A percentile compares a stretch with the other conserved stretches of the same genome.
phyloP scores from a whole-genome alignment of 2,113 vertebrate species.

The Tragelaphus scriptus region DNA sequence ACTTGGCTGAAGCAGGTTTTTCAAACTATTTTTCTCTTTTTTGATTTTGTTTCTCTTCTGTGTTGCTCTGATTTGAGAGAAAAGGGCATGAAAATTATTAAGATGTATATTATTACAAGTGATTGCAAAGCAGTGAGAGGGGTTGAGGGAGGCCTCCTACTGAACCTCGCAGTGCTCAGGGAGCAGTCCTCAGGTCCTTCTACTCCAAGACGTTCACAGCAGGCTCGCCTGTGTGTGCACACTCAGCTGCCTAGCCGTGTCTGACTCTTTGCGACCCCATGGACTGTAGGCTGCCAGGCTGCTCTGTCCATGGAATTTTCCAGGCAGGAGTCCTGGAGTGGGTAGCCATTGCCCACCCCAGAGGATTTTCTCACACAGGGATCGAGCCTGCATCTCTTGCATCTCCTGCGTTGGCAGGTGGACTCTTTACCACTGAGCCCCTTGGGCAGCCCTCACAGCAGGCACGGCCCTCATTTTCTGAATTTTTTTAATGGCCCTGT shows the following conservation, averaged over 20 bases:
- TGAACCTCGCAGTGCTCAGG: accelerated
- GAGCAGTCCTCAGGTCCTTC: neutral
- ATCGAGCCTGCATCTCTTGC: neutral
- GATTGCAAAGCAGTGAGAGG: neutral
- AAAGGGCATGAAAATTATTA: neutral
- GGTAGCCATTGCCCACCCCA: neutral
- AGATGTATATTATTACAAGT: neutral
- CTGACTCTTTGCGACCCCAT: neutral
- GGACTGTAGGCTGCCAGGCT: neutral
- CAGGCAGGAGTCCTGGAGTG: neutral
- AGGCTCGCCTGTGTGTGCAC: neutral
- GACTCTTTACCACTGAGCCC: neutral
- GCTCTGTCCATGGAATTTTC: neutral
- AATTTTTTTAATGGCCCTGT: neutral
- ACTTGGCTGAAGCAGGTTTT: neutral
- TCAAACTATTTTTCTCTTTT: neutral
- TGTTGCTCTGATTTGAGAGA: neutral
- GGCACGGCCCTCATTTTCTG: neutral
- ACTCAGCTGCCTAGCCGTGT: neutral
- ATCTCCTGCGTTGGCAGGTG: neutral
- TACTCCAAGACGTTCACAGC: neutral
- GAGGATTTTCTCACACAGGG: neutral
- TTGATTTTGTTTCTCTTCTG: neutral
- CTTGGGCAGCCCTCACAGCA: neutral
- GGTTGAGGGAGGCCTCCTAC: neutral